These are phyloP conservation scores for Colletes gigas DNA, from an alignment of 1,140 invertebrate species.

Conservation along the genomic window DNA sequence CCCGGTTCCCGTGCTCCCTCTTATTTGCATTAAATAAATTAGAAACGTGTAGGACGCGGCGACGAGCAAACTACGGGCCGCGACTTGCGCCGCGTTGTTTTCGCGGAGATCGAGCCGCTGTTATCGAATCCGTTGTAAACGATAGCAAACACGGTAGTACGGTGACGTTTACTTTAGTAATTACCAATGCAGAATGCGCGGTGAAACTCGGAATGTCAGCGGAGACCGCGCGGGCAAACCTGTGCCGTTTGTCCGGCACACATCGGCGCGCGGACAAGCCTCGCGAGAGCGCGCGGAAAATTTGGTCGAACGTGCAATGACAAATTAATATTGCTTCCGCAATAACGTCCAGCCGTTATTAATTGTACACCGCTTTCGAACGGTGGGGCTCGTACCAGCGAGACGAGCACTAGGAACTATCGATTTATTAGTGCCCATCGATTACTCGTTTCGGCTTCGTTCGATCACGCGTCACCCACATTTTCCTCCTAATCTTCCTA, in stretches of 20 bases:
- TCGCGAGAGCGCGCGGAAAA: constrained; percentile 43
- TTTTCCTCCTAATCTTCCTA: too few relatives aligned
- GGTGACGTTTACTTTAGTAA: constrained; percentile 62
- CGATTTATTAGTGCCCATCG: background rate
- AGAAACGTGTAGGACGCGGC: constrained; percentile 19
- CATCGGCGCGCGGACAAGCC: constrained; percentile 1
- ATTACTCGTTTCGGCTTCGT: background rate
- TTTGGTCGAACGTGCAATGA: constrained; percentile 48
- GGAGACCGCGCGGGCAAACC: constrained; percentile 44
- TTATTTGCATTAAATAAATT: constrained; percentile 46
- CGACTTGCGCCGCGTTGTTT: constrained; percentile 21
- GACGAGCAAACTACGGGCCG: background rate
- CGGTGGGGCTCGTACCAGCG: constrained; percentile 2
- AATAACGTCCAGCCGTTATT: constrained; percentile 49
- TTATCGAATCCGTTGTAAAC: constrained; percentile 57
- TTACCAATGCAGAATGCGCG: constrained; percentile 57
- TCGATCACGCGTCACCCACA: background rate
- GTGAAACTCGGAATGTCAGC: constrained; percentile 57
- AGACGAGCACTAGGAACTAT: background rate
- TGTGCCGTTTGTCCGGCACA: constrained; percentile 29
- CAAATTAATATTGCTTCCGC: constrained; percentile 65
- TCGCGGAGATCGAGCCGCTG: constrained; percentile 35
- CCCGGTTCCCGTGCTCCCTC: background rate
- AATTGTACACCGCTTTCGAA: constrained; percentile 34
- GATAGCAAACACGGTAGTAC: constrained; percentile 50